Percentiles rank a stretch among this genome's conserved stretches.
Conservation (phyloP, 2,888 invertebrate genomes). For the Drosophila nigritarsus region DNA sequence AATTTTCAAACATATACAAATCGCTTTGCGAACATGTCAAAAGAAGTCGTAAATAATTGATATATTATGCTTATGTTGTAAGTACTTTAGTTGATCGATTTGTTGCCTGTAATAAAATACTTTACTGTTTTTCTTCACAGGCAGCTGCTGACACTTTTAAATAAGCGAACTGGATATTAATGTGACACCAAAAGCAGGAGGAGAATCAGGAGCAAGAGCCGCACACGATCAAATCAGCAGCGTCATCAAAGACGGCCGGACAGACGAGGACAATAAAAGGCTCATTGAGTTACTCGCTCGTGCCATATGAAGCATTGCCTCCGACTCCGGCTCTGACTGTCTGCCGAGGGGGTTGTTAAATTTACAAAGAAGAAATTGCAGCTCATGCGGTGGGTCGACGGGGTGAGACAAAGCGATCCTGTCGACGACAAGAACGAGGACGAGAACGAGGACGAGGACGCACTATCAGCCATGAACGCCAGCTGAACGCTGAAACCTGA, state of each 20-base stretch:
- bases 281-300: slow-evolving; percentile 44
- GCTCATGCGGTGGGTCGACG: slow-evolving; percentile 57
- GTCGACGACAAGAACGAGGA: slow-evolving; percentile 41
- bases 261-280: slow-evolving; percentile 41
- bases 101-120: slow-evolving; percentile 40
- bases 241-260: slow-evolving; percentile 27
- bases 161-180: slow-evolving; percentile 28
- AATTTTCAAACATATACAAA: not conserved
- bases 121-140: slow-evolving; percentile 25
- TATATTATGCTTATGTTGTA: not conserved
- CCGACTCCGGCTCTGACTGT: slow-evolving; percentile 4
- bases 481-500: slow-evolving; percentile 43
- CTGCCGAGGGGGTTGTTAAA: slow-evolving; percentile 56
- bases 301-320: slow-evolving; percentile 55
- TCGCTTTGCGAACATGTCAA: not conserved
- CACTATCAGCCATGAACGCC: slow-evolving; percentile 64
- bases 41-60: not conserved
- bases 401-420: slow-evolving; percentile 71
- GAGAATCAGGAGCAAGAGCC: slow-evolving; percentile 12
- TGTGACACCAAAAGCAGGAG: slow-evolving; percentile 26
- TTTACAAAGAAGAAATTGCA: slow-evolving; percentile 59
- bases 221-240: slow-evolving; percentile 57
- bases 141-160: slow-evolving; percentile 58
- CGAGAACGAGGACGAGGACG: slow-evolving; percentile 21
- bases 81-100: not conserved